A percentile compares a stretch with the other conserved stretches of the same genome.
These are phyloP conservation scores for Palythoa grandis DNA, from an alignment of 92 coral and sea anemone species.

Conservation along the genomic window DNA sequence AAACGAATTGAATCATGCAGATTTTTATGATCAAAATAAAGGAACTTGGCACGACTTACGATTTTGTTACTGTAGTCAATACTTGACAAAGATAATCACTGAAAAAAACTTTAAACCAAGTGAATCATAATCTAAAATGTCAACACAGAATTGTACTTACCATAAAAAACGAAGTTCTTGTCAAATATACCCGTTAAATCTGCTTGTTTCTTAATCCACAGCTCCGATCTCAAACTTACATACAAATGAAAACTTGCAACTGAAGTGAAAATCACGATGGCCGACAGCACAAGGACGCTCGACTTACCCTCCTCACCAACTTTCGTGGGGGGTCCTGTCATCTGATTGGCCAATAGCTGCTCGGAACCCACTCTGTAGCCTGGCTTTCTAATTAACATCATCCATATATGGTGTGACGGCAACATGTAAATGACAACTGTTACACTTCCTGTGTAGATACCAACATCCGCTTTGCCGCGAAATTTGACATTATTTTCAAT, in stretches of 20 bases:
- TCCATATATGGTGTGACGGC: constrained; percentile 75
- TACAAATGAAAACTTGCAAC: constrained; percentile 81
- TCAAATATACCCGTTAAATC: constrained; percentile 29
- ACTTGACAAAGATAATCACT: constrained; percentile 56
- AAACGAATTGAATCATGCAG: constrained; percentile 32
- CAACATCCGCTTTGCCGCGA: constrained; percentile 90
- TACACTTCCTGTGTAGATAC: constrained; percentile 81
- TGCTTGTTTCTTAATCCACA: constrained; percentile 61
- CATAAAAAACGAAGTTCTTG: constrained; percentile 59
- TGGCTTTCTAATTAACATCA: constrained; percentile 64
- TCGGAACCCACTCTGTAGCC: constrained; percentile 60
- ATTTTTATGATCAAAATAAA: constrained; percentile 38
- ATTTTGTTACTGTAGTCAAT: constrained; percentile 35
- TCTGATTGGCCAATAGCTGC: constrained; percentile 84
- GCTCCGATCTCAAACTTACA: constrained; percentile 65
- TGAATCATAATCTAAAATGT: constrained; percentile 58
- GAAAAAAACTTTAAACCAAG: constrained; percentile 25
- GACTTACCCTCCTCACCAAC: constrained; percentile 99
- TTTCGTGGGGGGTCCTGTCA: constrained; percentile 92
- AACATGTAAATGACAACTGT: constrained; percentile 55
- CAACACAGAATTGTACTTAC: constrained; percentile 62
- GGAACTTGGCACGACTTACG: not conserved
- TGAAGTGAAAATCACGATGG: constrained; percentile 80
- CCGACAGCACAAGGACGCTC: constrained; percentile 99
- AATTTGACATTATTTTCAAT: constrained; percentile 76